phyloP scores from a whole-genome alignment of 30 jellyfish, hydroid and myxozoan species.

The Mastigias papua region DNA sequence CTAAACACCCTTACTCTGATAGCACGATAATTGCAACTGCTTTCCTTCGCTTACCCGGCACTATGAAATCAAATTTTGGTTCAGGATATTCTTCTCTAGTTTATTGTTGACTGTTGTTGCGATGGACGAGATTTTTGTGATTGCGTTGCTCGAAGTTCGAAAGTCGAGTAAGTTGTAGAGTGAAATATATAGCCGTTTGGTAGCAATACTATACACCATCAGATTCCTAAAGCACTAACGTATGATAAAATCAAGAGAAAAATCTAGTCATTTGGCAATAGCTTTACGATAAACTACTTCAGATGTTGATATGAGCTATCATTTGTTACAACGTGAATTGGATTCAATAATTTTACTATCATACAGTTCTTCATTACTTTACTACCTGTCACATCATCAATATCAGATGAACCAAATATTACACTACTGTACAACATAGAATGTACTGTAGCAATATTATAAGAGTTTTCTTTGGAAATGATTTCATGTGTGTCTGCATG shows the following conservation, averaged over 20 bases:
- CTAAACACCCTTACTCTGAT: not conserved
- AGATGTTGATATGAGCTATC: no score
- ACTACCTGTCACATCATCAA: no score
- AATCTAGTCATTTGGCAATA: not conserved
- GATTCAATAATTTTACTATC: no score
- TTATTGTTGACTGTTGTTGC: not conserved
- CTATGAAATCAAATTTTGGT: not conserved
- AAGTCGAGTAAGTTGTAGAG: not conserved
- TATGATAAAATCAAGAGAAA: not conserved
- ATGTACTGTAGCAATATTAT: no score
- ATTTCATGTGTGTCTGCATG: no score
- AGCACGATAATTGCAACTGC: not conserved
- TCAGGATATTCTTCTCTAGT: not conserved
- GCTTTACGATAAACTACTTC: no score
- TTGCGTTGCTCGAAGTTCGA: not conserved
- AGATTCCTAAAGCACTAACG: not conserved
- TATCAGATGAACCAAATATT: no score
- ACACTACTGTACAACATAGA: no score
- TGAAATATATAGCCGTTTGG: not conserved
- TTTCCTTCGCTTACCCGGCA: not conserved
- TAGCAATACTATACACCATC: not conserved
- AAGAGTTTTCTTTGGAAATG: no score
- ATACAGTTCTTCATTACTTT: no score
- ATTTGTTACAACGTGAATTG: no score
- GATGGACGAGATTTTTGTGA: not conserved